These are phyloP conservation scores for Eonycteris spelaea DNA, from an alignment of 2,113 vertebrate genomes.

Conservation along the genomic window DNA sequence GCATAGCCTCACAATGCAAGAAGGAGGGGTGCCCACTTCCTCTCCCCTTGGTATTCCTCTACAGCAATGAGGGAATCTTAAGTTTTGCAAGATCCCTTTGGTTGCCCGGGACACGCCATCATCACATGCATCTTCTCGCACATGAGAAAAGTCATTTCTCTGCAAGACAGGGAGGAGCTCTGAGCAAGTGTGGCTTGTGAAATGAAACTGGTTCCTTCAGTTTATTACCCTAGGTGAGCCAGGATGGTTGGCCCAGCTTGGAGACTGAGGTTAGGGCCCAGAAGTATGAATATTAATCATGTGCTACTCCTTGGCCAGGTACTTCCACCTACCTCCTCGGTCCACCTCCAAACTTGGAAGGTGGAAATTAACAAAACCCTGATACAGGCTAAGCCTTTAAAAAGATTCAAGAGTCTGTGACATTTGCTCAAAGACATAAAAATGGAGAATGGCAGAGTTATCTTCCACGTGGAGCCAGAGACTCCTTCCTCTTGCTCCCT, in stretches of 20 bases:
- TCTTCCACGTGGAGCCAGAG: neutral
- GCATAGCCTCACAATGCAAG: neutral
- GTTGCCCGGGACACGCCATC: neutral
- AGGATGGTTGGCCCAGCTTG: neutral
- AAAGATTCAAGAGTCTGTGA: neutral
- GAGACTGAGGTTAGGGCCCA: neutral
- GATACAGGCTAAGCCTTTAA: neutral
- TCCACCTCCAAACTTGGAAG: neutral
- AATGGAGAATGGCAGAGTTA: neutral
- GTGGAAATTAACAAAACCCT: neutral
- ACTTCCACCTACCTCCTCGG: too few species aligned
- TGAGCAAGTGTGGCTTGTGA: neutral
- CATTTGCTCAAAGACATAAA: neutral
- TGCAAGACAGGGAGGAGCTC: neutral
- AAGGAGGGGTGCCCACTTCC: neutral
- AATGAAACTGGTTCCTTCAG: neutral
- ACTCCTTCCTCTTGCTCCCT: neutral
- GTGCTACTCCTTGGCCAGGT: neutral
- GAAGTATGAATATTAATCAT: neutral
- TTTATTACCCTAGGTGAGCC: neutral
- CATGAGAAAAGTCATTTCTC: constrained; percentile 49
- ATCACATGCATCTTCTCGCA: constrained; percentile 47
- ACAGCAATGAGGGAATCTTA: neutral
- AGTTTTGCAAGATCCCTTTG: constrained; percentile 54
- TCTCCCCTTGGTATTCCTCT: neutral